Percentiles rank a stretch among this genome's conserved stretches.
phyloP scores from a whole-genome alignment of 2,888 invertebrate species.

The Andrena fulva region DNA sequence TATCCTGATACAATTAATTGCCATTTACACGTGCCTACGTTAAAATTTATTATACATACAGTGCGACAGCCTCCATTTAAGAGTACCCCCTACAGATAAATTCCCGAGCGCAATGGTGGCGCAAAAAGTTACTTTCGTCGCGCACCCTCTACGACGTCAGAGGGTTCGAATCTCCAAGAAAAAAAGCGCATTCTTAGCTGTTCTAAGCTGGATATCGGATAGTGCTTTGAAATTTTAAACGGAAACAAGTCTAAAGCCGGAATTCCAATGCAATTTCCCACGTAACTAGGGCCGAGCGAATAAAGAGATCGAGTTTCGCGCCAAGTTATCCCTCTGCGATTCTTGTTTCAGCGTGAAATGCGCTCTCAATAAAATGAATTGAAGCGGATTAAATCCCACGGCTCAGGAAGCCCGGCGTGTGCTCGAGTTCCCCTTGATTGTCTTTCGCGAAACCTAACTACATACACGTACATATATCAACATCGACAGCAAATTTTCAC shows the following conservation, averaged over 20 bases:
- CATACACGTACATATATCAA: no score
- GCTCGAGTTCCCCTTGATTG: not conserved
- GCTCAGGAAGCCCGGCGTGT: not conserved
- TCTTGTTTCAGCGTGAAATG: conserved; percentile 30
- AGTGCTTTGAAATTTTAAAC: conserved; percentile 47
- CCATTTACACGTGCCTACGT: no score
- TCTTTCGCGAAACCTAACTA: not conserved
- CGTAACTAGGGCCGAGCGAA: conserved; percentile 18
- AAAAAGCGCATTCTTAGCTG: not conserved
- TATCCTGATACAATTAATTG: no score
- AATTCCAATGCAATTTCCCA: conserved; percentile 37
- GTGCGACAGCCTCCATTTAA: not conserved
- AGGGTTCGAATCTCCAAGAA: not conserved
- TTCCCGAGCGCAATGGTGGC: not conserved
- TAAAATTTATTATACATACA: no score
- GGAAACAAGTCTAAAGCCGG: conserved; percentile 31
- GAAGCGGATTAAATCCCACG: conserved; percentile 37
- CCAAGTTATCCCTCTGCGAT: conserved; percentile 20
- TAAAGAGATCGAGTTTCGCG: conserved; percentile 40
- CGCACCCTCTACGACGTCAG: not conserved
- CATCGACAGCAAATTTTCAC: not conserved
- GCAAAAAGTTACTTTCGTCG: not conserved
- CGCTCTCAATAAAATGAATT: conserved; percentile 23
- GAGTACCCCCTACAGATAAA: not conserved
- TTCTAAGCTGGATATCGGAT: conserved; percentile 4